Conservation (phyloP, 2,797 vertebrate species). For the Manis javanica region DNA sequence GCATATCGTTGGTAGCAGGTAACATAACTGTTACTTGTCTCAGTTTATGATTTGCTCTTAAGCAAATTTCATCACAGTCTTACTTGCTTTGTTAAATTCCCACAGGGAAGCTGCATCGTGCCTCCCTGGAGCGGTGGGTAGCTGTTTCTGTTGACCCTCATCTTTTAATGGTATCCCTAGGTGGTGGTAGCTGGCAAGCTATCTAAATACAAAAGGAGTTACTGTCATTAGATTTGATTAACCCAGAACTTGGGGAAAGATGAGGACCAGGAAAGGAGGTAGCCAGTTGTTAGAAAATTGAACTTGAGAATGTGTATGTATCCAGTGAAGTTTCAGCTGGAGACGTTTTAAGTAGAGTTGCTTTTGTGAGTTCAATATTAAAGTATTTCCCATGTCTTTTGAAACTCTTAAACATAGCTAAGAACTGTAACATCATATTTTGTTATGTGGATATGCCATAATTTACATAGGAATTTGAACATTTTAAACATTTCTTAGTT, state of each 20-base stretch:
- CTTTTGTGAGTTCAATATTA: not conserved
- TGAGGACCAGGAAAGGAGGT: not conserved
- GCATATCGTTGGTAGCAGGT: not conserved
- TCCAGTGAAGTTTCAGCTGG: not conserved
- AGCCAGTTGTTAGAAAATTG: not conserved
- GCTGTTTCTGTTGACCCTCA: not conserved
- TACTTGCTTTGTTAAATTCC: not conserved
- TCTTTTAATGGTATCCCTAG: constrained; percentile 17
- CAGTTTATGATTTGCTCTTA: not conserved
- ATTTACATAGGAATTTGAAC: not conserved
- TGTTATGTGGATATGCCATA: not conserved
- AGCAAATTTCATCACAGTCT: not conserved
- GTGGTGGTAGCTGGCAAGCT: constrained; percentile 38
- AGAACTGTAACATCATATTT: not conserved
- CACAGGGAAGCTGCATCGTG: not conserved
- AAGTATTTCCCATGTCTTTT: not conserved
- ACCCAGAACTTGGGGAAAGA: not conserved
- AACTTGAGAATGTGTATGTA: not conserved
- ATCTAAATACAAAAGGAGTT: constrained; percentile 39
- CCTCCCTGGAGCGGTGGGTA: not conserved
- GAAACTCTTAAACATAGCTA: not conserved
- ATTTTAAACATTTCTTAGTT: not conserved
- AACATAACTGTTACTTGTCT: not conserved
- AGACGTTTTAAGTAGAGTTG: not conserved
- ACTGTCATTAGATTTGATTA: constrained; percentile 34